Base-by-base conservation (phyloP, 2,888 invertebrate genomes). In the Sinelater perroti region DNA sequence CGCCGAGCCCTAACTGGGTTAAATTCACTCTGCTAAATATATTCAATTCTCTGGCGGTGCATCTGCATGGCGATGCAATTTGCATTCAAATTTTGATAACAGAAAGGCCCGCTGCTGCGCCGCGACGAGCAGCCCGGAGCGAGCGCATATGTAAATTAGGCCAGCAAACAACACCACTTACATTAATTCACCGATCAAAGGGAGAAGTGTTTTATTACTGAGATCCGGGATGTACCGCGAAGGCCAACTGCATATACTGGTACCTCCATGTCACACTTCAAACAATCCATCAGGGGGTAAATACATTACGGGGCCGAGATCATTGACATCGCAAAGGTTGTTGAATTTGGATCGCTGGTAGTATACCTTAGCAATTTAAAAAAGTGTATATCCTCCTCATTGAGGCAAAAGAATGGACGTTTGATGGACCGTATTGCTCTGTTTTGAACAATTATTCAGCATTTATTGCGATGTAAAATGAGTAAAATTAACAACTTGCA, bases 201-300 rank as follows among this genome's bases (percentile, higher is more conserved):
- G 51, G 56, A 56, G 45, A 56, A 56, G 56, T 60, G 60, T 60
- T 60, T 60, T 60, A 60, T 60, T 56, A 42, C 46, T 47, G 56
- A 52, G 56, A 60, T 60, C 60, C 60, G 60, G 60, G 60, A 60
- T 60, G 60, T 60, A 55, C 55, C 33, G 45, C 47, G 47, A 58
- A 52, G 53, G 53, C 26, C 58, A 53, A 54, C 58, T 47, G 40
- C 40, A 54, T 54, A 54, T 58, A 58, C 58, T 58, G 58, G 58
- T 58, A 58, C 58, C 58, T 58, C 58, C 42, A 58, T 58, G 36
- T 30, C 51, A 38, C 56, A 56, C 56, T 56, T 52, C 51, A 56
- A 56, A 56, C 56, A 38, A 56, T 56, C 56, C 42, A 56, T 56
- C 53, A 51, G 33, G 45, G 38, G 45, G 45, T 36, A 45, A 45